These are phyloP conservation scores for Cylloceria caligata DNA, from an alignment of 2,888 invertebrate genomes.

Conservation along the genomic window DNA sequence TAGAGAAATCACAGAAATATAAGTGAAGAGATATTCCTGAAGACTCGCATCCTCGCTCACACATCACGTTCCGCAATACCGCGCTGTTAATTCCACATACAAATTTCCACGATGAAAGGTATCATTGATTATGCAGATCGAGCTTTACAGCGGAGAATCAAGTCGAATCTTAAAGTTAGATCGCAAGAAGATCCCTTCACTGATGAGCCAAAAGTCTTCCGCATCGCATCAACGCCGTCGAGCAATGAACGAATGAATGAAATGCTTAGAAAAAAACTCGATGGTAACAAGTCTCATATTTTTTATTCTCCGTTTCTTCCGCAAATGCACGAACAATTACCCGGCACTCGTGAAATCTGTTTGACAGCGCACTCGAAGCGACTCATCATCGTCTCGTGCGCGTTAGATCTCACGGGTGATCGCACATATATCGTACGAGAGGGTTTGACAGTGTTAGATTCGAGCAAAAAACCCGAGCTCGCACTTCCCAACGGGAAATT, in stretches of 20 bases:
- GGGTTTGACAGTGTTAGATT: neutral
- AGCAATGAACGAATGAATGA: constrained; percentile 21
- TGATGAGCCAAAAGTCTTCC: constrained; percentile 13
- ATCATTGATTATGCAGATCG: constrained; percentile 20
- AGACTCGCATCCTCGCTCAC: neutral
- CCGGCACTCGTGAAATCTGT: constrained; percentile 46
- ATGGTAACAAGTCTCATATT: constrained; percentile 25
- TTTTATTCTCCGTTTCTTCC: constrained; percentile 12
- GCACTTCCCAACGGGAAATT: constrained; percentile 49
- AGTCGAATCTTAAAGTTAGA: neutral
- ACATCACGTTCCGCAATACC: neutral
- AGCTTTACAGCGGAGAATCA: neutral
- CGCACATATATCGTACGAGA: constrained; percentile 13
- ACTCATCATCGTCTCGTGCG: constrained; percentile 26
- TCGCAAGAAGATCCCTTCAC: constrained; percentile 3
- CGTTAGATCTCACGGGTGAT: constrained; percentile 7
- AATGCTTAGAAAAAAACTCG: constrained; percentile 17
- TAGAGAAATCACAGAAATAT: constrained; percentile 44
- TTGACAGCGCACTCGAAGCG: constrained; percentile 9
- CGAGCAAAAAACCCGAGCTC: constrained; percentile 16
- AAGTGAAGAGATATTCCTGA: neutral
- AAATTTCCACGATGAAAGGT: neutral
- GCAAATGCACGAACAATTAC: constrained; percentile 44
- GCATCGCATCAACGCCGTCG: constrained; percentile 7
- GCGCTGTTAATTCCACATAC: constrained; percentile 17